Conservation (phyloP, 2,797 vertebrate species). For the Acropternis orthonyx region DNA sequence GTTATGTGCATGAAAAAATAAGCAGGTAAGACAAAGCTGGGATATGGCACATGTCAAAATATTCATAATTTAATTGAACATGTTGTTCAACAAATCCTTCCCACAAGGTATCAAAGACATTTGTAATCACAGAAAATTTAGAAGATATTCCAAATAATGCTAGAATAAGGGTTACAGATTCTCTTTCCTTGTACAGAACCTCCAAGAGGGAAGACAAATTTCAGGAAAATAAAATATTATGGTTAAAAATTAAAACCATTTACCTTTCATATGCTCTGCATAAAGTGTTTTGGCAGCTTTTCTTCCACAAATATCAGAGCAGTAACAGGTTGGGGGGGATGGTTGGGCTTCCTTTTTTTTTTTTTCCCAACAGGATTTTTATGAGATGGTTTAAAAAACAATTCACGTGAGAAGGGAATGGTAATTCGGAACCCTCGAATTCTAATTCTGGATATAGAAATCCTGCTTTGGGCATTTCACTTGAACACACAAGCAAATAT, state of each 20-base stretch:
- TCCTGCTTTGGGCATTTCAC: neutral
- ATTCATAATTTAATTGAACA: neutral
- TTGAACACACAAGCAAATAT: neutral
- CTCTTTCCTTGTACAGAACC: neutral
- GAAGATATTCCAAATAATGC: neutral
- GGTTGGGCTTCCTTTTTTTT: neutral
- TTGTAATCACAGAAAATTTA: neutral
- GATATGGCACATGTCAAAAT: neutral
- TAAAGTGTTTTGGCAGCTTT: slow-evolving; percentile 36
- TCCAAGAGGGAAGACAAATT: slow-evolving; percentile 33
- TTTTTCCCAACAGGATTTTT: neutral
- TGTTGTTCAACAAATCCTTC: neutral
- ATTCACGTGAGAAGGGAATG: neutral
- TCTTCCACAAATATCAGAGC: neutral
- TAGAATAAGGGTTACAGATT: neutral
- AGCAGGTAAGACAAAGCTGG: neutral
- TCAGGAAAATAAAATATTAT: slow-evolving; percentile 43
- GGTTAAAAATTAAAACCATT: slow-evolving; percentile 29
- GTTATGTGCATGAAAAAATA: neutral
- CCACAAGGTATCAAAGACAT: neutral
- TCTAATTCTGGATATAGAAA: slow-evolving; percentile 5
- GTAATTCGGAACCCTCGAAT: neutral
- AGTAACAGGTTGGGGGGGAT: neutral
- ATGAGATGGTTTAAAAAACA: neutral
- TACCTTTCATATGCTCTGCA: neutral